Evolutionary conservation across 1,140 invertebrate species (phyloP).

Genomic region (Charaxes varanes): DNA sequence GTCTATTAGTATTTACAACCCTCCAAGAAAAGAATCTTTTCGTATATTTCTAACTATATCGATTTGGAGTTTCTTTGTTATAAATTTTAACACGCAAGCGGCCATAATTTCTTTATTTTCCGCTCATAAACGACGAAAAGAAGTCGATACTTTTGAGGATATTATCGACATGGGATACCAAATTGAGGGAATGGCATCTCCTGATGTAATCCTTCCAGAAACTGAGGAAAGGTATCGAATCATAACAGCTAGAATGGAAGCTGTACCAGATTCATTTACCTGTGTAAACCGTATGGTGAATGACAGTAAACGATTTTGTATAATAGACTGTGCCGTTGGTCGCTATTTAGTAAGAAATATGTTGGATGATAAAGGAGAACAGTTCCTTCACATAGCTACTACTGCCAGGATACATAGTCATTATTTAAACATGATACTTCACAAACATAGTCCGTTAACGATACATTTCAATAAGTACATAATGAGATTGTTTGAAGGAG

Average conservation of each 20-base stretch:
- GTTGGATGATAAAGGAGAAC: conserved; percentile 54
- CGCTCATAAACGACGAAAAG: conserved; percentile 49
- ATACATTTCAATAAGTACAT: conserved; percentile 44
- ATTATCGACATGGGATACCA: conserved; percentile 49
- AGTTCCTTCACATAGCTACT: conserved; percentile 55
- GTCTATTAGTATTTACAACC: conserved; percentile 41
- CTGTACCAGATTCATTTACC: conserved; percentile 39
- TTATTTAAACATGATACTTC: conserved; percentile 51
- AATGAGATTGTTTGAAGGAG: conserved; percentile 37
- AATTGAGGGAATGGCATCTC: conserved; percentile 61
- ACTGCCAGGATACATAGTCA: conserved; percentile 60
- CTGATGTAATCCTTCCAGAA: conserved; percentile 57
- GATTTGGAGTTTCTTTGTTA: conserved; percentile 56
- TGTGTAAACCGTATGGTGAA: conserved; percentile 50
- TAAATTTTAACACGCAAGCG: conserved; percentile 60
- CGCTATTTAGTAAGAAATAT: conserved; percentile 49
- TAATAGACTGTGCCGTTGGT: conserved; percentile 59
- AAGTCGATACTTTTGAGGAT: conserved; percentile 64
- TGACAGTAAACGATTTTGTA: conserved; percentile 51
- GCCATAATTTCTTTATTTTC: conserved; percentile 64
- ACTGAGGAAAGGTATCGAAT: conserved; percentile 42
- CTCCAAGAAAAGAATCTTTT: conserved; percentile 38
- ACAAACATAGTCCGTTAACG: conserved; percentile 44
- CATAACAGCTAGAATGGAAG: conserved; percentile 47
- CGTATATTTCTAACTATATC: conserved; percentile 44